Evolutionary conservation across 37 sponge, comb jelly and placozoan species (phyloP).

Genomic region (Aphrocallistes beatrix): DNA sequence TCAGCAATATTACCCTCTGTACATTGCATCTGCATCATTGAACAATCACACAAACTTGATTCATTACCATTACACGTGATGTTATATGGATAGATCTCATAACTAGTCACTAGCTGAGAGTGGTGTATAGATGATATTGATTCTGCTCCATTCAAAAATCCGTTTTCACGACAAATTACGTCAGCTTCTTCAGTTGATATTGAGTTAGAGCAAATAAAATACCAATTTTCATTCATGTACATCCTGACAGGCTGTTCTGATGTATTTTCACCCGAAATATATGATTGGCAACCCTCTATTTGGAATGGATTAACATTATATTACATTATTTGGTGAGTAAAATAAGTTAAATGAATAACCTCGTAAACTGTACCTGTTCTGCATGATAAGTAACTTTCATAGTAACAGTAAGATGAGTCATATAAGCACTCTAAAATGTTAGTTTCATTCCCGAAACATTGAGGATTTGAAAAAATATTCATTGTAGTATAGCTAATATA

Average conservation of each 20-base stretch:
- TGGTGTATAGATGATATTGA: neutral
- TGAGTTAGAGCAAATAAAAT: neutral
- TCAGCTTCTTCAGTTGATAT: neutral
- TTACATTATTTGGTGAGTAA: too few relatives aligned
- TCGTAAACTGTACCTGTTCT: conserved; percentile 17
- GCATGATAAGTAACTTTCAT: neutral
- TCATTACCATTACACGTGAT: neutral
- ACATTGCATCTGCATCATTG: neutral
- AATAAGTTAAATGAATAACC: too few relatives aligned
- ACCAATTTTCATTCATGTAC: neutral
- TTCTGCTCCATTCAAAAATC: neutral
- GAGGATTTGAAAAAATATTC: neutral
- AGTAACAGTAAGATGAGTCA: neutral
- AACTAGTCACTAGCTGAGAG: neutral
- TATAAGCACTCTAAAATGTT: neutral
- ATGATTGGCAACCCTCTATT: neutral
- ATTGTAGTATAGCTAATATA: neutral
- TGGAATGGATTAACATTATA: neutral
- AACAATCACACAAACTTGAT: conserved; percentile 6
- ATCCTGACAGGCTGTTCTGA: neutral
- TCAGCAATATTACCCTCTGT: neutral
- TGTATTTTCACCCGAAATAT: neutral
- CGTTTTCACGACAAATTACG: neutral
- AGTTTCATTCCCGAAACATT: neutral
- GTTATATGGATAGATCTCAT: neutral